Evolutionary conservation across 2,888 invertebrate species (phyloP), one percentile per base, ranked within the genome.

Genomic region (Mimumesa dahlbomi): DNA sequence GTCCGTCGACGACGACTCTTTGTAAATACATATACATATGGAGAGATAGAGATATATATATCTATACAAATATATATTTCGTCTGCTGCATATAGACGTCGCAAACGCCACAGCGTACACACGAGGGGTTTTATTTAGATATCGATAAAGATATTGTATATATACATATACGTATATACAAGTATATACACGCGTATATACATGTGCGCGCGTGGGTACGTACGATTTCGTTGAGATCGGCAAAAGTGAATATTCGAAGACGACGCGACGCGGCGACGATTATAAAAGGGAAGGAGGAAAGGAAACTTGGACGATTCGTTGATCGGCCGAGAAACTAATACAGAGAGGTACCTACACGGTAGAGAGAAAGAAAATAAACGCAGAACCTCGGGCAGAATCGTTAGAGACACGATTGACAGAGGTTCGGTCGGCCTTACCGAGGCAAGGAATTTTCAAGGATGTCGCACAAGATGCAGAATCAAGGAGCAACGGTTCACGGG

Each of bases 401-500:
- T n/a, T n/a, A n/a, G n/a, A n/a, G n/a, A n/a, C n/a, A n/a, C n/a
- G n/a, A n/a, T n/a, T n/a, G n/a, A n/a, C n/a, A n/a, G n/a, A n/a
- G n/a, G n/a, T n/a, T 7, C 48, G 36, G 52, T 2, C 57, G 7
- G 63, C 22, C 36, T 29, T 21, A 31, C 3, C 40, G 16, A 22
- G 21, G 9, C 42, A 31, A 45, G 29, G 19, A 34, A 11, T 53
- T 64, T 67, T 50, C 56, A 62, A 82, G 56, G 77, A 87, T 88
- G 87, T 86, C 87, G 77, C 86, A 85, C 75, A 85, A 83, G 77
- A 73, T 77, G 75, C 75, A 72, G 71, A 83, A 70, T 75, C 84
- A 85, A 53, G 82, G 82, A 68, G 76, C 84, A 58, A 82, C 85
- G 56, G 81, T 85, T 58, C 87, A 88, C 77, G 87, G 85, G 84